Conservation (phyloP, 1,140 invertebrate species). For the Laodelphax striatellus region DNA sequence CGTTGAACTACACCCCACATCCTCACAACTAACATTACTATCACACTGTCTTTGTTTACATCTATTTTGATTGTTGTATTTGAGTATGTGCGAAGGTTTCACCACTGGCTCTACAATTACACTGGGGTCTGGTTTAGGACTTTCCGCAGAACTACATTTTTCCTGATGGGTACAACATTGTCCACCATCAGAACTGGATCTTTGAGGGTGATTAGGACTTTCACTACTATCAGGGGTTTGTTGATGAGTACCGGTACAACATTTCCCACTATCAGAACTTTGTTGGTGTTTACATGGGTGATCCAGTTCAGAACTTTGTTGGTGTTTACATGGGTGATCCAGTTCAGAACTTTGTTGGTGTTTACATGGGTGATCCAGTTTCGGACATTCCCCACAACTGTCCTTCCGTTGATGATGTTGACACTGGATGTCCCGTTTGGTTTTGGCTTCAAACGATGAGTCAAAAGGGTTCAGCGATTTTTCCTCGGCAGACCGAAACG, state of each 20-base stretch:
- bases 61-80: background rate
- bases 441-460: background rate
- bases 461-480: constrained; percentile 4
- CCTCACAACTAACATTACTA: background rate
- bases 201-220: background rate
- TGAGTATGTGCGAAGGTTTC: constrained; percentile 18
- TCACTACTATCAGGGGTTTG: background rate
- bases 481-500: background rate
- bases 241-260: background rate
- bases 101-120: constrained; percentile 22
- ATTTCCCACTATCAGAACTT: no score
- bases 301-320: no score
- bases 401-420: background rate
- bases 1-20: background rate
- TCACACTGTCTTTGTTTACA: background rate
- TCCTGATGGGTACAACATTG: no score
- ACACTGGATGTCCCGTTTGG: background rate
- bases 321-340: no score
- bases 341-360: no score
- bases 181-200: background rate
- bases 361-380: no score
- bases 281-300: no score
- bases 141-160: no score
- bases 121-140: background rate
- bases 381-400: no score